Evolutionary conservation across 2,797 vertebrate species (phyloP), one percentile per base, ranked within the genome.

Genomic region (Protosalanx chinensis): DNA sequence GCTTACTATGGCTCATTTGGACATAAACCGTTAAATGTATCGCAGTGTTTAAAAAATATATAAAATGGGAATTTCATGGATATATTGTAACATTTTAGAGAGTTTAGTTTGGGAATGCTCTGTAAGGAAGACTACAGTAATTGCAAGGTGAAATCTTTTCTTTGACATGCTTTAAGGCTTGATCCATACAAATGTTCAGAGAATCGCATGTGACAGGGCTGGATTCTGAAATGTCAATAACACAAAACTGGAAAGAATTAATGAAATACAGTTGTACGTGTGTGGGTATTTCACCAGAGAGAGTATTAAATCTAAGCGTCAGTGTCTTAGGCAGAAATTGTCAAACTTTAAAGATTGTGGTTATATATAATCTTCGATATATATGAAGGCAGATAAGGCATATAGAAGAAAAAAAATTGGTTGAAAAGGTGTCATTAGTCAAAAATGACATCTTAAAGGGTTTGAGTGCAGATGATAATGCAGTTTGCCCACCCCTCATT

Each of bases 151-250:
- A 72, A 65, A 71, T 18, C 4, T 71, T 70, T 72, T 37, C 51
- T 56, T 56, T n/a, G 32, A 61, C 59, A 61, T 51, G 12, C 23
- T 51, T 1, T 18, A 16, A 66, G 62, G 80, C 83, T 74, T 77
- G 78, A 65, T 65, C 65, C 56, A 13, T n/a, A 49, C 77, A 51
- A 71, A 27, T 27, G 23, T 71, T 77, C 46, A 58, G 76, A 82
- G 27, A 13, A 8, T 46, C 10, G 15, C 3, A 10, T 35, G 51
- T 57, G 71, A 86, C 88, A 88, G 84, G 83, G 83, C 77, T 58
- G 79, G 3, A 63, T 64, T 70, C 79, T 77, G 35, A 89, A 90
- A 91, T 90, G 87, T 90, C 87, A 91, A 72, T 66, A 81, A 69
- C 60, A 84, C 72, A 71, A 84, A 86, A 76, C 89, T 86, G 78